Conservation (phyloP, 1,140 invertebrate genomes). For the Arctopsyche grandis region DNA sequence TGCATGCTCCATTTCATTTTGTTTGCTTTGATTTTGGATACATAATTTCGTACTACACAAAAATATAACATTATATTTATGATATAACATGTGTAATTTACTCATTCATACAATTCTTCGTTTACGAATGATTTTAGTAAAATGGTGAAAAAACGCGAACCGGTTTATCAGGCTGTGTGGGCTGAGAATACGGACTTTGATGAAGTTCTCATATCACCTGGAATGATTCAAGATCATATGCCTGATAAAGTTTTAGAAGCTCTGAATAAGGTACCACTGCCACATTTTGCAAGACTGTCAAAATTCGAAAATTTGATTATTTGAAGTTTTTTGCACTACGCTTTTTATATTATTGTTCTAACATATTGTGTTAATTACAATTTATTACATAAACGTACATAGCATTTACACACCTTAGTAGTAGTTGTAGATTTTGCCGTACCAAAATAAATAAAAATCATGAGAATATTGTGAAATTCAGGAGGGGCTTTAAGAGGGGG, state of each 20-base stretch:
- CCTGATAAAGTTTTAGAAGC: constrained; percentile 89
- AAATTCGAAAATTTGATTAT: constrained; percentile 24
- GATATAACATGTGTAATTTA: neutral
- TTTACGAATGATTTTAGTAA: constrained; percentile 66
- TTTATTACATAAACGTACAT: neutral
- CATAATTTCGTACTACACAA: too few relatives aligned
- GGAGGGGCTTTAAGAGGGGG: too few relatives aligned
- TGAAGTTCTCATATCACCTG: constrained; percentile 90
- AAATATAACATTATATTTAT: neutral
- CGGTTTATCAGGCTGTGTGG: constrained; percentile 91
- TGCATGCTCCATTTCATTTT: constrained; percentile 16
- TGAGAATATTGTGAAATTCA: too few relatives aligned
- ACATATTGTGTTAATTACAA: neutral
- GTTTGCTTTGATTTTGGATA: neutral
- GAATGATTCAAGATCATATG: constrained; percentile 95
- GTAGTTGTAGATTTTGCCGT: too few relatives aligned
- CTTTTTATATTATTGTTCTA: neutral
- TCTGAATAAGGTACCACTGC: constrained; percentile 80
- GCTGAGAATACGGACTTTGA: constrained; percentile 88
- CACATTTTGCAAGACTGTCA: neutral
- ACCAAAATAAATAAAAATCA: too few relatives aligned
- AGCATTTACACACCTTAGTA: too few relatives aligned
- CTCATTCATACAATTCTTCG: too few relatives aligned
- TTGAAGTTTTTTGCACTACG: constrained; percentile 27
- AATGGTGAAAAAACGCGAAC: constrained; percentile 76